phyloP scores from a whole-genome alignment of 2,113 vertebrate species.

The Vimba vimba region DNA sequence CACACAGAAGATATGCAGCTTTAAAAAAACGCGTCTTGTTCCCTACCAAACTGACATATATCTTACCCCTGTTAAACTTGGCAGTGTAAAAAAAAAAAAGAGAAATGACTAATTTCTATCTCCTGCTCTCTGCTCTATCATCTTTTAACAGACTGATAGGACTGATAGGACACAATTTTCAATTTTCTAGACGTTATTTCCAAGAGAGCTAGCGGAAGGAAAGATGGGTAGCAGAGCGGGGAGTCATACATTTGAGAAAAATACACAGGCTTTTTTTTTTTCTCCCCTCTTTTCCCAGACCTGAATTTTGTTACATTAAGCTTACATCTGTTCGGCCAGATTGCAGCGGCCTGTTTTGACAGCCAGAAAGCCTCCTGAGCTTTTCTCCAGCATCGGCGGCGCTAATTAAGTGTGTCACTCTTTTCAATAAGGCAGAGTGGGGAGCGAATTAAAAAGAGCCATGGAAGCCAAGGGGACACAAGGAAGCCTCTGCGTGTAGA shows the following conservation, averaged over 20 bases:
- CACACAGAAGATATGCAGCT: constrained; percentile 5
- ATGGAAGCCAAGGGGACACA: constrained; percentile 69
- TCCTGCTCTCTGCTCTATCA: constrained; percentile 46
- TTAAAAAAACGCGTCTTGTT: constrained; percentile 37
- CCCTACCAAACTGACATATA: constrained; percentile 30
- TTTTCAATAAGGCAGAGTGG: constrained; percentile 72
- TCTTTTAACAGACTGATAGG: constrained; percentile 58
- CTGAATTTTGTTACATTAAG: constrained; percentile 82
- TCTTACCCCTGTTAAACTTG: constrained; percentile 36
- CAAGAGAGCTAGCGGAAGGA: constrained; percentile 43
- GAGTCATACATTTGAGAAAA: constrained; percentile 60
- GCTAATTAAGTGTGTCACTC: constrained; percentile 84
- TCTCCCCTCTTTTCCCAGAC: constrained; percentile 75
- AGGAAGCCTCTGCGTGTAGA: constrained; percentile 69
- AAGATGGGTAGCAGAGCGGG: constrained; percentile 48
- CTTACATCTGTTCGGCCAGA: constrained; percentile 83
- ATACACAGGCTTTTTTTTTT: constrained; percentile 55
- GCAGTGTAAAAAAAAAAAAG: neutral
- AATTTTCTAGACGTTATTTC: constrained; percentile 63
- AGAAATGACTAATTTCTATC: constrained; percentile 46
- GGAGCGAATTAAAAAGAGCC: constrained; percentile 62
- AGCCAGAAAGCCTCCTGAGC: constrained; percentile 78
- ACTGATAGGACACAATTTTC: constrained; percentile 55
- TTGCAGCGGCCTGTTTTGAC: constrained; percentile 80
- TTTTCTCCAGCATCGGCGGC: constrained; percentile 72